Evolutionary conservation across 1,140 invertebrate genomes (phyloP).

Genomic region (Papilio xuthus): DNA sequence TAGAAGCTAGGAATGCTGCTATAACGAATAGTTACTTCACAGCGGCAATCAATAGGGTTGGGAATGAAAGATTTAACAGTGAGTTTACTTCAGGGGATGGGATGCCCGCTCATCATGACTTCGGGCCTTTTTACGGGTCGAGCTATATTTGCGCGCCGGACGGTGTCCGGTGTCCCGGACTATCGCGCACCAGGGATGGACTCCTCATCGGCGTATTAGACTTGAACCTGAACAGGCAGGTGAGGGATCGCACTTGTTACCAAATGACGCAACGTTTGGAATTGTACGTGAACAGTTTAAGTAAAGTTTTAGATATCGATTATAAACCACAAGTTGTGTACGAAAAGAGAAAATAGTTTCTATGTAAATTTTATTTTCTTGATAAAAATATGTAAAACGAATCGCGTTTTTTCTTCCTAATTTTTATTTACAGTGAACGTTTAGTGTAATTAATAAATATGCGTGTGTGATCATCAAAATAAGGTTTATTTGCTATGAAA

Average conservation of each 20-base stretch:
- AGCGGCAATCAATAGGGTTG: conserved; percentile 98
- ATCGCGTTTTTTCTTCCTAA: background rate
- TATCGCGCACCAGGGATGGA: conserved; percentile 94
- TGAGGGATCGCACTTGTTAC: conserved; percentile 97
- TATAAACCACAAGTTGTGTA: conserved; percentile 73
- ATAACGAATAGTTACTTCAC: conserved; percentile 98
- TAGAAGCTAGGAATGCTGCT: conserved; percentile 98
- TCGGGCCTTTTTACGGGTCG: conserved; percentile 98
- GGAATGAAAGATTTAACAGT: conserved; percentile 87
- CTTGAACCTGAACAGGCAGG: conserved; percentile 97
- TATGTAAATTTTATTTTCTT: background rate
- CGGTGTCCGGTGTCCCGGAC: conserved; percentile 94
- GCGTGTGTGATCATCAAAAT: too few relatives aligned
- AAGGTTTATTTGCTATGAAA: too few relatives aligned
- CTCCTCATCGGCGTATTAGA: conserved; percentile 95
- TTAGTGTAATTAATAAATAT: too few relatives aligned
- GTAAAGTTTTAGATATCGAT: conserved; percentile 68
- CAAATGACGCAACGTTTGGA: conserved; percentile 97
- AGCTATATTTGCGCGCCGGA: conserved; percentile 97
- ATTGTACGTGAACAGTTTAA: conserved; percentile 89
- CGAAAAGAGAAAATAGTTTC: conserved; percentile 64
- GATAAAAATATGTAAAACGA: conserved; percentile 18
- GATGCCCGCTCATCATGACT: conserved; percentile 93
- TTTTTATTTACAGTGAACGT: background rate
- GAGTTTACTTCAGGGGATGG: conserved; percentile 98